A percentile compares a stretch with the other conserved stretches of the same genome.
These are phyloP conservation scores for Alloscopus bannaensis DNA, from an alignment of 2,888 invertebrate species.

Conservation along the genomic window DNA sequence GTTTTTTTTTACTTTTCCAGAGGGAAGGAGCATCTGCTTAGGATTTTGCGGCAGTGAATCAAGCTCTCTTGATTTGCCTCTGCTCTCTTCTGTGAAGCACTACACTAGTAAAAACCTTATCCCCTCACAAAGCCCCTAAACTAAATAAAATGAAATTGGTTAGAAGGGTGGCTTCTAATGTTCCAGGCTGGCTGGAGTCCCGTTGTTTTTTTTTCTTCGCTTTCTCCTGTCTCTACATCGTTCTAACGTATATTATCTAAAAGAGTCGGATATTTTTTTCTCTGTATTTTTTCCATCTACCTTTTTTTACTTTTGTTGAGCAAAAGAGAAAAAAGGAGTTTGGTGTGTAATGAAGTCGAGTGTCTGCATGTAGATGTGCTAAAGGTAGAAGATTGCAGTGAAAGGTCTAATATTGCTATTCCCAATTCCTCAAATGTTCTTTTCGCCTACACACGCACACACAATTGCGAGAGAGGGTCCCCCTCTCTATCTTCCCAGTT, in stretches of 20 bases:
- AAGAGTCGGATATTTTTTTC: conserved; percentile 15
- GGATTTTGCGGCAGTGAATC: conserved; percentile 45
- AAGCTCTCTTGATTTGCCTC: conserved; percentile 20
- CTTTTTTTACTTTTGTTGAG: too few relatives aligned
- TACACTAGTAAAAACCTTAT: conserved; percentile 12
- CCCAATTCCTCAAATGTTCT: neutral
- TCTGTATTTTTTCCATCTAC: neutral
- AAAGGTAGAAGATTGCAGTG: conserved; percentile 7
- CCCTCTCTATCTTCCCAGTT: too few relatives aligned
- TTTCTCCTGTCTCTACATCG: neutral
- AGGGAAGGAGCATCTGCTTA: conserved; percentile 46
- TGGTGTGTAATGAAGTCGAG: conserved; percentile 5
- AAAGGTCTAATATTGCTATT: neutral
- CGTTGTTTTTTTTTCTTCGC: neutral
- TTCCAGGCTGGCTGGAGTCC: too few relatives aligned
- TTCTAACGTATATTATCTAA: conserved; percentile 3
- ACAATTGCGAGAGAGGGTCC: neutral
- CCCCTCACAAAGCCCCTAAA: conserved; percentile 18
- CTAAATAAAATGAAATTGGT: conserved; percentile 57
- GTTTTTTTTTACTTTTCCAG: conserved; percentile 51
- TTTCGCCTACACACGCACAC: too few relatives aligned
- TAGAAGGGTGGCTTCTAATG: conserved; percentile 32
- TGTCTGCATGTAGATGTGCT: conserved; percentile 1
- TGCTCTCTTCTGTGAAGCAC: conserved; percentile 11
- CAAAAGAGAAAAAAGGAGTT: neutral